A percentile compares a stretch with the other conserved stretches of the same genome.
Conservation (phyloP, 2,113 vertebrate genomes). For the Otus sunia region DNA sequence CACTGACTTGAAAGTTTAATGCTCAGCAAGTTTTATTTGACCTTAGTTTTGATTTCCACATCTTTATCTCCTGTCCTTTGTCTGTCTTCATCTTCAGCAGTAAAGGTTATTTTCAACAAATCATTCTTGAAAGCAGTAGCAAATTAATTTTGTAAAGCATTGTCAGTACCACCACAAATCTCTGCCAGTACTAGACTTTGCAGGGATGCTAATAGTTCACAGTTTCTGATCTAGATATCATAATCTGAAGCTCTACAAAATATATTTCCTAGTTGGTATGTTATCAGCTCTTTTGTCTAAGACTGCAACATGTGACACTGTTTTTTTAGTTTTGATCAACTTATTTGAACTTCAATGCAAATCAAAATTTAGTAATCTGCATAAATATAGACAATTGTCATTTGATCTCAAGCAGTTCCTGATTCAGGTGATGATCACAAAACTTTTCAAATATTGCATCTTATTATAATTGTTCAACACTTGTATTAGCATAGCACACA, state of each 20-base stretch:
- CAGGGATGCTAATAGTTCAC: neutral
- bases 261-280: neutral
- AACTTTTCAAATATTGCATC: neutral
- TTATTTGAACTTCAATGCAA: neutral
- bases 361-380: neutral
- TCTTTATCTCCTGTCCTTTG: neutral
- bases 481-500: neutral
- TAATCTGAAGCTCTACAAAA: neutral
- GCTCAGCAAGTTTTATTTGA: slow-evolving; percentile 31
- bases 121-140: neutral
- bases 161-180: neutral
- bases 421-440: neutral
- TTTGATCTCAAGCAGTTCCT: neutral
- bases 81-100: neutral
- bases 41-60: slow-evolving; percentile 6
- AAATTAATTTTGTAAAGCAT: slow-evolving; percentile 29
- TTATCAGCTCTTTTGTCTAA: neutral
- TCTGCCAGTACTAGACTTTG: neutral
- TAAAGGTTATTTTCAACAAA: slow-evolving; percentile 31
- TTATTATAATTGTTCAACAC: neutral
- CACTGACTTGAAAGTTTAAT: neutral
- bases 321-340: neutral
- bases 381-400: neutral
- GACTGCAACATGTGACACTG: neutral
- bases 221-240: neutral